These are phyloP conservation scores for Arctia plantaginis DNA, from an alignment of 2,888 invertebrate species.

Conservation along the genomic window DNA sequence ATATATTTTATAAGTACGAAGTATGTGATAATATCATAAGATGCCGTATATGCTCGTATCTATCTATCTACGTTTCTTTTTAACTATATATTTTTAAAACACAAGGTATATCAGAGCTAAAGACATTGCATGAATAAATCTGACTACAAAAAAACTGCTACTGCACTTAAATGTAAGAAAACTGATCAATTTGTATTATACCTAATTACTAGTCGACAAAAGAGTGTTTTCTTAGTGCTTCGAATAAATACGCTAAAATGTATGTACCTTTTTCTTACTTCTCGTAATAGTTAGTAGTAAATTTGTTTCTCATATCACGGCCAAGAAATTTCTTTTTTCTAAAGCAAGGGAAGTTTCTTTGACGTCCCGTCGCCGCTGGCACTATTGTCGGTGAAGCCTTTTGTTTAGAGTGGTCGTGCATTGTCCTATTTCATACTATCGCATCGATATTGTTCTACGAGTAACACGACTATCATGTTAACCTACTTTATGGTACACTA, in stretches of 20 bases:
- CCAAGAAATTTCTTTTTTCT: slow-evolving; percentile 33
- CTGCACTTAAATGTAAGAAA: no score
- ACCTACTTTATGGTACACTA: slow-evolving; percentile 61
- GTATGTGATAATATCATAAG: no score
- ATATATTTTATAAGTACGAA: no score
- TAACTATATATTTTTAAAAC: no score
- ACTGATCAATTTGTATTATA: no score
- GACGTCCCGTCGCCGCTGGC: slow-evolving; percentile 48
- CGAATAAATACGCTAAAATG: no score
- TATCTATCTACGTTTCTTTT: no score
- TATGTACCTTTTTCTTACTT: neutral
- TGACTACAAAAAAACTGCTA: neutral
- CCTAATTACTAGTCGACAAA: no score
- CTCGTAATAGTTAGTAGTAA: neutral
- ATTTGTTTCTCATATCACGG: slow-evolving; percentile 15
- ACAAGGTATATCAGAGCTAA: neutral
- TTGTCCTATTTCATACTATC: slow-evolving; percentile 37
- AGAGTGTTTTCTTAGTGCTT: no score
- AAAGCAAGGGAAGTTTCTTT: slow-evolving; percentile 53
- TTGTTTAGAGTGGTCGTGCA: slow-evolving; percentile 54
- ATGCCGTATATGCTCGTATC: no score
- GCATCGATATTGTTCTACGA: slow-evolving; percentile 57
- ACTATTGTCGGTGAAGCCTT: slow-evolving; percentile 55
- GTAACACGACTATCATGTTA: slow-evolving; percentile 65
- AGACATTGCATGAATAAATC: neutral